These are phyloP conservation scores for Cirrhinus molitorella DNA, from an alignment of 2,797 vertebrate genomes.

Conservation along the genomic window DNA sequence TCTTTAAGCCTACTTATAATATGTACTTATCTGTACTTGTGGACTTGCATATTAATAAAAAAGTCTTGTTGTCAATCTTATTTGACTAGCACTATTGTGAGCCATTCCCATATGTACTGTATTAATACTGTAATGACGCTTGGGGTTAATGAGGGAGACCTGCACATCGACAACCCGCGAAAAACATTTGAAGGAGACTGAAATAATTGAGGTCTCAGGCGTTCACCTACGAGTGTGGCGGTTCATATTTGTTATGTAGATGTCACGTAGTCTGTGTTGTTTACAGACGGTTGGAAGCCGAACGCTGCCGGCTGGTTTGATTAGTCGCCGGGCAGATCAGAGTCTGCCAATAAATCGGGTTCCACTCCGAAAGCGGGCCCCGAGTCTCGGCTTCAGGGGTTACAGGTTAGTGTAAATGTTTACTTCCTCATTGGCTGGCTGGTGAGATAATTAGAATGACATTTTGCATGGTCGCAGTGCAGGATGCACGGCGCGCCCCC, in stretches of 20 bases:
- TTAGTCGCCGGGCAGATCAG: slow-evolving; percentile 50
- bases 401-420: slow-evolving; percentile 73
- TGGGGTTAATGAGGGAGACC: slow-evolving; percentile 52
- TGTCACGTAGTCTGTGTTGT: slow-evolving; percentile 37
- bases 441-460: slow-evolving; percentile 80
- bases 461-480: slow-evolving; percentile 71
- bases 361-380: slow-evolving; percentile 39
- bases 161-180: slow-evolving; percentile 38
- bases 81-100: slow-evolving; percentile 21
- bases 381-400: slow-evolving; percentile 49
- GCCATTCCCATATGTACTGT: slow-evolving; percentile 36
- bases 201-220: slow-evolving; percentile 41
- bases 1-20: background rate
- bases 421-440: slow-evolving; percentile 69
- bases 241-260: slow-evolving; percentile 39
- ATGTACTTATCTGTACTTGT: slow-evolving; percentile 27
- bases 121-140: slow-evolving; percentile 29
- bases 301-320: slow-evolving; percentile 50
- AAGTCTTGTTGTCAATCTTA: slow-evolving; percentile 33
- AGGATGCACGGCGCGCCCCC: slow-evolving; percentile 52
- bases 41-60: slow-evolving; percentile 36
- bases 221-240: background rate
- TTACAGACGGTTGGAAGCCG: background rate
- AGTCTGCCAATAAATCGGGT: slow-evolving; percentile 48
- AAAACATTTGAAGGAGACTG: slow-evolving; percentile 48